Evolutionary conservation across 2,113 vertebrate species (phyloP).

Genomic region (Fulmarus glacialis): DNA sequence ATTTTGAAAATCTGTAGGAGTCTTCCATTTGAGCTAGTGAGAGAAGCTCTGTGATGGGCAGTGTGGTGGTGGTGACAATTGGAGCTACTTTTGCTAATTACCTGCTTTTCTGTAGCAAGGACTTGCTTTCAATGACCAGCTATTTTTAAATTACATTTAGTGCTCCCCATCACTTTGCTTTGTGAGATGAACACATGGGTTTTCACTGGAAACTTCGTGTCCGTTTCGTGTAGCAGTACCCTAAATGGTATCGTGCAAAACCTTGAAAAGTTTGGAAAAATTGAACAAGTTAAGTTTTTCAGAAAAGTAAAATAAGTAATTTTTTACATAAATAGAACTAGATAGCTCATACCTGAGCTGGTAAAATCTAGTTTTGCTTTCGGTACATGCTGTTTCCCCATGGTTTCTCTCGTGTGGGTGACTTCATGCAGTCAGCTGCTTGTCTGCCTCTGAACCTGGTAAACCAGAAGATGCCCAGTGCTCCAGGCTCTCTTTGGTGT

Average conservation of each 20-base stretch:
- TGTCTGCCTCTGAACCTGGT: background rate
- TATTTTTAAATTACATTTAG: background rate
- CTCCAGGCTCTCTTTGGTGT: fast-evolving
- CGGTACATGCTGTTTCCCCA: background rate
- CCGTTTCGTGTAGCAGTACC: background rate
- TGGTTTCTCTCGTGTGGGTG: background rate
- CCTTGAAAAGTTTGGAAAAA: background rate
- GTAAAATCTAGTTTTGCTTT: no score
- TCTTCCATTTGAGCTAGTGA: background rate
- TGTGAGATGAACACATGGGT: background rate
- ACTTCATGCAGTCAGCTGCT: background rate
- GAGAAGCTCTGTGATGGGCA: background rate
- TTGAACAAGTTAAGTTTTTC: background rate
- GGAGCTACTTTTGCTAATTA: background rate
- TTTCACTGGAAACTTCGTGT: background rate
- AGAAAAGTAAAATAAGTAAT: background rate
- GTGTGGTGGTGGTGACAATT: no score
- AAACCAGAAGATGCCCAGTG: background rate
- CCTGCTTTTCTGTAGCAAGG: background rate
- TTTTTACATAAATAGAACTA: background rate
- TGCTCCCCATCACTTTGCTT: background rate
- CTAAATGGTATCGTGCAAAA: background rate
- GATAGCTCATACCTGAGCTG: background rate
- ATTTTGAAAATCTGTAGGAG: background rate
- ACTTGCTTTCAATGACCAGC: background rate